Evolutionary conservation across 2,797 vertebrate genomes (phyloP), one percentile per base, ranked within the genome.

Genomic region (Tinamus major): DNA sequence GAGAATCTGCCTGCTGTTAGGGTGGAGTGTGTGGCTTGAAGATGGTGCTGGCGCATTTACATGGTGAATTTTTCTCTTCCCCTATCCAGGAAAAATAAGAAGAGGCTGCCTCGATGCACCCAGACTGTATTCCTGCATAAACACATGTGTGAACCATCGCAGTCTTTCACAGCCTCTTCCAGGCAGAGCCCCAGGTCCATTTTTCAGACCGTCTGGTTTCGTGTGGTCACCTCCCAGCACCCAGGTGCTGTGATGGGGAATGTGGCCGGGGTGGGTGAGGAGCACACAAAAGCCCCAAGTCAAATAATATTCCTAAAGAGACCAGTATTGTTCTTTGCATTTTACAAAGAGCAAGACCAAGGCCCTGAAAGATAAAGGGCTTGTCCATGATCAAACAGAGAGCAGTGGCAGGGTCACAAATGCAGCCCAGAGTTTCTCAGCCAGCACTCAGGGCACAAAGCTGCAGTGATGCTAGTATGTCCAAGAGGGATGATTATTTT

Each of bases 31-130:
- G 26, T 29, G 41, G 39, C 5, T 0, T 24, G 24, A 65, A 19
- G 24, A 19, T 76, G 41, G 42, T 29, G 5, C 2, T 37, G 14
- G 21, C 56, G 41, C 75, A 62, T 48, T 20, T 24, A 29, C 2
- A 7, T 23, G 15, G 0, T 1, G 15, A 5, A 3, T 10, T 51
- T 72, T 55, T 42, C 24, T 56, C 6, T 16, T 44, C 72, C 16
- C 1, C 65, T 79, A 16, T 39, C 7, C 37, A 7, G 41, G 77
- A 82, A 89, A 35, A 78, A 39, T 8, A 58, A 29, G 62, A 74
- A 19, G 24, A 67, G 17, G 19, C 55, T 59, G 8, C 27, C 26
- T 53, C 24, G 26, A 29, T 49, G 27, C 49, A n/a, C 56, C 49
- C 23, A n/a, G 75, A 6, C 6, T 62, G 18, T 75, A 58, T 48